Percentiles rank a stretch among this genome's conserved stretches.
These are phyloP conservation scores for Glaucopsyche alexis DNA, from an alignment of 2,888 invertebrate species.

Conservation along the genomic window DNA sequence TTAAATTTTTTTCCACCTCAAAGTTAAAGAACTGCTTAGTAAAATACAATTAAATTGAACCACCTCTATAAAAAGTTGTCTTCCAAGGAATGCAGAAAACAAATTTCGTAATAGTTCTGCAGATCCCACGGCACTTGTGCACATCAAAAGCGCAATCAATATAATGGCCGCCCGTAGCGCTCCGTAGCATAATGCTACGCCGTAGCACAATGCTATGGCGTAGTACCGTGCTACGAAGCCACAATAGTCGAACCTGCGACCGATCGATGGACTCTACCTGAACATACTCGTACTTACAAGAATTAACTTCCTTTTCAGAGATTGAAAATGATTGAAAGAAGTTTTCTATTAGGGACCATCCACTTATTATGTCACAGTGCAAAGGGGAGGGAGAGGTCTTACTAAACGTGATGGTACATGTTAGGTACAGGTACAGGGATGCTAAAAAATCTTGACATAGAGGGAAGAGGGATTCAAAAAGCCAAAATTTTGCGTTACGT, in stretches of 20 bases:
- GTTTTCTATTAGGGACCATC: too few species aligned
- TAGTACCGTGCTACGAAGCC: conserved; percentile 42
- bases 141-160: conserved; percentile 28
- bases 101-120: not conserved
- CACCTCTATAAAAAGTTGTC: not conserved
- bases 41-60: not conserved
- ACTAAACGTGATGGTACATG: too few species aligned
- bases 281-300: not conserved
- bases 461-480: too few species aligned
- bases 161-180: conserved; percentile 34
- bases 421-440: too few species aligned
- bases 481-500: too few species aligned
- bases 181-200: conserved; percentile 39
- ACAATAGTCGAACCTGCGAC: conserved; percentile 33
- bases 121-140: conserved; percentile 4
- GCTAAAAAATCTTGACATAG: too few species aligned
- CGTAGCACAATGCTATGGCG: conserved; percentile 43
- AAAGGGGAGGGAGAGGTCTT: too few species aligned
- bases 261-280: conserved; percentile 38
- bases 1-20: too few species aligned
- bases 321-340: too few species aligned
- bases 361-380: too few species aligned
- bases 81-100: not conserved
- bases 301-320: too few species aligned
- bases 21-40: not conserved